phyloP scores from a whole-genome alignment of 1,140 invertebrate species.

The Chironomus striatipennis region DNA sequence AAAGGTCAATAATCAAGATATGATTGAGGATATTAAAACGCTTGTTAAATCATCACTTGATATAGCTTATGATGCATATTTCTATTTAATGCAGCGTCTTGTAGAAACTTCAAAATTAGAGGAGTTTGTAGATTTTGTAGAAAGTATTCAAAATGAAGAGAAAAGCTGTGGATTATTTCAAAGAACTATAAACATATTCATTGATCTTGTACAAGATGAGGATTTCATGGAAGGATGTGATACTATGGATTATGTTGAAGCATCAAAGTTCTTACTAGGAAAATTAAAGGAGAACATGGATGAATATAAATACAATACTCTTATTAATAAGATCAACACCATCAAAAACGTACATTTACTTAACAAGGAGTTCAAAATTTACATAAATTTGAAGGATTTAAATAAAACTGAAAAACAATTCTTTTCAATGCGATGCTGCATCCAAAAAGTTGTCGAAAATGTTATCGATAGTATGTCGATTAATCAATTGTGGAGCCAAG shows the following conservation, averaged over 20 bases:
- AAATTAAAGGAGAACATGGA: background rate
- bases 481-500: background rate
- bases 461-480: background rate
- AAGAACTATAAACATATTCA: background rate
- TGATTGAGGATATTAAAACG: conserved; percentile 35
- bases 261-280: background rate
- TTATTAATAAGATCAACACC: background rate
- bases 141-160: background rate
- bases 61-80: conserved; percentile 32
- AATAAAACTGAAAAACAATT: background rate
- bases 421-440: background rate
- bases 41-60: conserved; percentile 34
- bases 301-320: background rate
- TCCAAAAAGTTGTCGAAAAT: background rate
- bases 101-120: background rate
- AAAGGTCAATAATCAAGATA: conserved; percentile 35
- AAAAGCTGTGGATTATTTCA: background rate
- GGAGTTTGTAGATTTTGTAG: background rate
- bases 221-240: background rate
- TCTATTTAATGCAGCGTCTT: conserved; percentile 33
- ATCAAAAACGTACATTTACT: background rate
- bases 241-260: background rate
- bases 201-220: background rate
- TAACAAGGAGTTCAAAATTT: background rate
- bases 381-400: background rate